phyloP scores from a whole-genome alignment of 2,888 invertebrate species.

The Eupithecia exiguata region DNA sequence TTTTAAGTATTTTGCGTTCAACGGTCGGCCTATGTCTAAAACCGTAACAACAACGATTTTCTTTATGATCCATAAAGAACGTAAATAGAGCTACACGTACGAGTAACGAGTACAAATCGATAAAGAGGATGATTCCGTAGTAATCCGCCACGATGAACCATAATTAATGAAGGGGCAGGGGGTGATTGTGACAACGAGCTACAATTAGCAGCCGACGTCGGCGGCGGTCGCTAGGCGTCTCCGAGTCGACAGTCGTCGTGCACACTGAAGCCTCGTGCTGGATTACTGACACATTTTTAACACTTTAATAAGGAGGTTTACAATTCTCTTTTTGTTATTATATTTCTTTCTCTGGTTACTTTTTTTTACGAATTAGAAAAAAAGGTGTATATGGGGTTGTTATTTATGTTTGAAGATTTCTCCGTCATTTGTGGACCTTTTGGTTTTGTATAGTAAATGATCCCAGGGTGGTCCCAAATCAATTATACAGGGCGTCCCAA shows the following conservation, averaged over 20 bases:
- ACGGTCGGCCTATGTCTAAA: not conserved
- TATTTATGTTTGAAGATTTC: too few species aligned
- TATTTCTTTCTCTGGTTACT: not conserved
- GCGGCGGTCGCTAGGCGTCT: slow-evolving; percentile 22
- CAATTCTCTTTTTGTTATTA: too few species aligned
- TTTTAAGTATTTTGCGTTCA: not conserved
- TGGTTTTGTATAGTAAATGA: too few species aligned
- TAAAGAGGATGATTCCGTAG: slow-evolving; percentile 1
- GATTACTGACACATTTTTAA: not conserved
- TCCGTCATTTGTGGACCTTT: too few species aligned
- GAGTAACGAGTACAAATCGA: not conserved
- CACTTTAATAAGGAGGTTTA: not conserved
- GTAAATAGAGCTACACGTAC: not conserved
- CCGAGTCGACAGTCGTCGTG: not conserved
- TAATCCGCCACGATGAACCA: slow-evolving; percentile 17
- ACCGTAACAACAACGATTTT: not conserved
- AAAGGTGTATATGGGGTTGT: too few species aligned
- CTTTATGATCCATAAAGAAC: not conserved
- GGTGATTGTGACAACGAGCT: slow-evolving; percentile 42
- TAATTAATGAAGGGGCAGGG: slow-evolving; percentile 41
- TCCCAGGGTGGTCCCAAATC: too few species aligned
- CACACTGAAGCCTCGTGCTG: not conserved
- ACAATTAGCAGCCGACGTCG: slow-evolving; percentile 38
- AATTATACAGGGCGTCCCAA: too few species aligned
- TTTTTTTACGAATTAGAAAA: not conserved